Evolutionary conservation across 2,113 vertebrate genomes (phyloP).

Genomic region (Neofelis nebulosa): DNA sequence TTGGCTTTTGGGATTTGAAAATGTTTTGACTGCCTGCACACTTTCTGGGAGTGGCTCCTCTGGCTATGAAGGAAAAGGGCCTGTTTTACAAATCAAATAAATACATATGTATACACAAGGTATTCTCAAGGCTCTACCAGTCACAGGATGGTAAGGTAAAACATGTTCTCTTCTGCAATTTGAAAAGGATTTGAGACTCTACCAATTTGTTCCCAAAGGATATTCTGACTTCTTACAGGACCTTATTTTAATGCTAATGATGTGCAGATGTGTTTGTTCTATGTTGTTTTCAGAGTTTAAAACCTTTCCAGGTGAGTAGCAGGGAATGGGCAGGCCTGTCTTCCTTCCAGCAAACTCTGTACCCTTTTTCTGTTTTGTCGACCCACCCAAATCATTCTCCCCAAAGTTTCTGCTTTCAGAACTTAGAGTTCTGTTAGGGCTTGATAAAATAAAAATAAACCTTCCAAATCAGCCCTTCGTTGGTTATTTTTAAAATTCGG

Average conservation of each 20-base stretch:
- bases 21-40: conserved; percentile 31
- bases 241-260: not conserved
- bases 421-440: not conserved
- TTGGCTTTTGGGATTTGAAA: conserved; percentile 27
- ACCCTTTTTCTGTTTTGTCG: not conserved
- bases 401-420: not conserved
- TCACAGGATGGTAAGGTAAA: not conserved
- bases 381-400: not conserved
- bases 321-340: not conserved
- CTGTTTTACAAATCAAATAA: conserved; percentile 4
- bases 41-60: conserved; percentile 14
- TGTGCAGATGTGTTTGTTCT: not conserved
- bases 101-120: not conserved
- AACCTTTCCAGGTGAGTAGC: not conserved
- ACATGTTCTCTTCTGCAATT: not conserved
- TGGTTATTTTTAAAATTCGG: not conserved
- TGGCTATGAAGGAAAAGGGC: not conserved
- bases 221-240: not conserved
- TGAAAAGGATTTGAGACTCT: not conserved
- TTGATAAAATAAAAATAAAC: conserved; percentile 11
- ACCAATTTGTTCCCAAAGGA: conserved; percentile 16
- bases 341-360: not conserved
- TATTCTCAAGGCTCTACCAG: not conserved
- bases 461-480: not conserved
- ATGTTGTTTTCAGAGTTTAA: conserved; percentile 23